Evolutionary conservation across 1,140 invertebrate genomes (phyloP).

Genomic region (Papilio xuthus): DNA sequence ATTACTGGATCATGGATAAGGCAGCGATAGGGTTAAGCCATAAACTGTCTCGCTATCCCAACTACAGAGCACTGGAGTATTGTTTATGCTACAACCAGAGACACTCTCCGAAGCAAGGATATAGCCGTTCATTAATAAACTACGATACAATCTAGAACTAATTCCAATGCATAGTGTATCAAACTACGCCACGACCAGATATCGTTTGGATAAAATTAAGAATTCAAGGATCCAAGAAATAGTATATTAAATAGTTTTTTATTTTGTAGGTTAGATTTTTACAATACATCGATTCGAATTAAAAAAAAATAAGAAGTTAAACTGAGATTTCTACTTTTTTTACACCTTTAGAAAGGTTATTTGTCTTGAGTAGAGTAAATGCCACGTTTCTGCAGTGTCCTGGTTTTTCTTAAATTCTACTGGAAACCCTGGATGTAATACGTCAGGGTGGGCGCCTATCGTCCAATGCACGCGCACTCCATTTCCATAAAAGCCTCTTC

Average conservation of each 20-base stretch:
- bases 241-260: too few species aligned
- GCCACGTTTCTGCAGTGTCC: neutral
- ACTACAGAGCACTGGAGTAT: constrained; percentile 1
- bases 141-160: neutral
- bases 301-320: neutral
- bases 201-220: neutral
- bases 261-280: neutral
- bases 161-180: neutral
- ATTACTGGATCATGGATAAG: constrained; percentile 11
- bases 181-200: neutral
- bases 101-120: neutral
- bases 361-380: neutral
- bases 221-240: too few species aligned
- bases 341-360: neutral
- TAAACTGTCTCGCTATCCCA: constrained; percentile 27
- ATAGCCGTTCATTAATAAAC: neutral
- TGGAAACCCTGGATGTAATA: constrained; percentile 28
- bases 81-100: constrained; percentile 10
- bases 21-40: constrained; percentile 28
- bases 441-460: constrained; percentile 66
- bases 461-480: constrained; percentile 71
- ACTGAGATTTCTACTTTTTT: neutral
- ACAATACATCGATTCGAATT: neutral
- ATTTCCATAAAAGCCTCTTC: constrained; percentile 81
- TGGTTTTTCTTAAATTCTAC: neutral